Percentiles rank a stretch among this genome's conserved stretches.
phyloP scores from a whole-genome alignment of 1,140 invertebrate species.

The Berghia stephanieae region DNA sequence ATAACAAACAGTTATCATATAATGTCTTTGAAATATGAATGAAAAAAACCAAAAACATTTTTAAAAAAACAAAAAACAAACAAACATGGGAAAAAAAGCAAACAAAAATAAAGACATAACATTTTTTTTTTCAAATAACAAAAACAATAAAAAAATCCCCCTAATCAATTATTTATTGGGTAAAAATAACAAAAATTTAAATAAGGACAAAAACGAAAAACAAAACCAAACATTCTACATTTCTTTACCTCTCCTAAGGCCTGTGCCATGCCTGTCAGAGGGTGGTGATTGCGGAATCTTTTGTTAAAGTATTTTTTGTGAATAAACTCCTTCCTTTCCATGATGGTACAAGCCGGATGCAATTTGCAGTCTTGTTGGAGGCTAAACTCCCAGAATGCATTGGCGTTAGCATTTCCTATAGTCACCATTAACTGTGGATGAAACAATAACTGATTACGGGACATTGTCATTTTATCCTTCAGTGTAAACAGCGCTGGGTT shows the following conservation, averaged over 20 bases:
- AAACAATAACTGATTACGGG: background rate
- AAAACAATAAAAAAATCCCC: too few relatives aligned
- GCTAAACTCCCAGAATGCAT: constrained; percentile 55
- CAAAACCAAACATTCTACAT: too few relatives aligned
- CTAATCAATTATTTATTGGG: background rate
- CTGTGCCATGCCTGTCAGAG: constrained; percentile 2
- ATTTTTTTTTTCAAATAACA: too few relatives aligned
- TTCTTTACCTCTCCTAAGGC: constrained; percentile 22
- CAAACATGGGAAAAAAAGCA: background rate
- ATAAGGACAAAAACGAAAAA: constrained; percentile 14
- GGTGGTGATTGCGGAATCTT: constrained; percentile 43
- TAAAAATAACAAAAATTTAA: background rate
- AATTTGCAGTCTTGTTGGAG: constrained; percentile 37
- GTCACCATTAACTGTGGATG: constrained; percentile 49
- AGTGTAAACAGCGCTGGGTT: too few relatives aligned
- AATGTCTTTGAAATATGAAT: background rate
- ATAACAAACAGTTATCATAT: too few relatives aligned
- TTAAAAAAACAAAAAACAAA: background rate
- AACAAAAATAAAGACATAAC: too few relatives aligned
- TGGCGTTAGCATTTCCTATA: constrained; percentile 58
- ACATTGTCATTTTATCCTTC: too few relatives aligned
- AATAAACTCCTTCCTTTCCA: constrained; percentile 46
- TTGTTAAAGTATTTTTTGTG: constrained; percentile 50
- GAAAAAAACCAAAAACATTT: background rate
- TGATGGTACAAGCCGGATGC: constrained; percentile 21